Evolutionary conservation across 2,888 invertebrate genomes (phyloP).

Genomic region (Sinhomidia bicolor): DNA sequence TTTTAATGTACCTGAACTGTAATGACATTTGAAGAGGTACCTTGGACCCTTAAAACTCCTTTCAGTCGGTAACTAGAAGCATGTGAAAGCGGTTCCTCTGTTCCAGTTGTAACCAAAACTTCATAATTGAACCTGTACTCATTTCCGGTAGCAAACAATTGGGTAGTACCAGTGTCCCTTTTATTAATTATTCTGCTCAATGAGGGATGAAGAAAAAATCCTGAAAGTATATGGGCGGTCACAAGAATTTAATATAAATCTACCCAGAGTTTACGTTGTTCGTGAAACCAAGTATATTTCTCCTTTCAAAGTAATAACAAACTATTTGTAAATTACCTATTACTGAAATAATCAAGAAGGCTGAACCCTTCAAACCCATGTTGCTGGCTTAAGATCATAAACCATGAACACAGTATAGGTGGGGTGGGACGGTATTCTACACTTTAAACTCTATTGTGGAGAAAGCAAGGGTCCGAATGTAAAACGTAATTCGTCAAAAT

Average conservation of each 20-base stretch:
- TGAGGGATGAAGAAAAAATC: neutral
- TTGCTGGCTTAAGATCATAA: neutral
- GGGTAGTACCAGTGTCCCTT: constrained; percentile 1
- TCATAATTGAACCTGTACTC: constrained; percentile 78
- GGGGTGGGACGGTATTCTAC: neutral
- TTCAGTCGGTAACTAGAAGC: constrained; percentile 78
- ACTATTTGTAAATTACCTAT: constrained; percentile 6
- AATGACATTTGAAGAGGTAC: constrained; percentile 67
- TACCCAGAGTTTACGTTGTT: neutral
- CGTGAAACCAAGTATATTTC: neutral
- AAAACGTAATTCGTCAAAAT: neutral
- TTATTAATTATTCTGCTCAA: constrained; percentile 22
- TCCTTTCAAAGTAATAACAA: neutral
- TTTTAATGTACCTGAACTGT: constrained; percentile 73
- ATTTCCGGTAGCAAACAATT: constrained; percentile 73
- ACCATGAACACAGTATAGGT: constrained; percentile 52
- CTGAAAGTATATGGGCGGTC: too few relatives aligned
- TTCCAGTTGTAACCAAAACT: constrained; percentile 77
- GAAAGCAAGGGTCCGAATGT: neutral
- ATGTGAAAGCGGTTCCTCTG: constrained; percentile 75
- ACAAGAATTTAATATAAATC: too few relatives aligned
- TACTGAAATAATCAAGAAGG: neutral
- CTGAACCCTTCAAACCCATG: constrained; percentile 38
- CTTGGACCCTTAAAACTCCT: constrained; percentile 75
- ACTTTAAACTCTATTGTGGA: neutral